Evolutionary conservation across 2,113 vertebrate species (phyloP).

Genomic region (Grammomys surdaster): DNA sequence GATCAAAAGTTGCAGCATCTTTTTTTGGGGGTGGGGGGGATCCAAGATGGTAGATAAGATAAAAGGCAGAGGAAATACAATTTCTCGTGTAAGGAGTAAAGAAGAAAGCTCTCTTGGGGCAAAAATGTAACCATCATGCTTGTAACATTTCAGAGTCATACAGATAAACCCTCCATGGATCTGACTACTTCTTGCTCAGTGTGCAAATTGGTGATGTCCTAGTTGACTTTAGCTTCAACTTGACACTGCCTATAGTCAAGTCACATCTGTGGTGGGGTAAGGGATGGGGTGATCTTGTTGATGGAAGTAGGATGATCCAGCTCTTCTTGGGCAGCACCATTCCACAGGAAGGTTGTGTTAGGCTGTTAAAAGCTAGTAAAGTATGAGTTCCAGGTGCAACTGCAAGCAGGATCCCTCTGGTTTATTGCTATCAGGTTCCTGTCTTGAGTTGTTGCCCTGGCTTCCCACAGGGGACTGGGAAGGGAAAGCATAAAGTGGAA

Average conservation of each 20-base stretch:
- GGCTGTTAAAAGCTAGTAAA: neutral
- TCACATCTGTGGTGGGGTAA: neutral
- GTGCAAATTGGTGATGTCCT: neutral
- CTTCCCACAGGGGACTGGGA: neutral
- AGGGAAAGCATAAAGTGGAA: neutral
- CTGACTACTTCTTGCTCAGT: neutral
- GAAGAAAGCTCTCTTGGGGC: neutral
- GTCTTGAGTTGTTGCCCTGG: neutral
- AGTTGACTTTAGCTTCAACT: too few species aligned
- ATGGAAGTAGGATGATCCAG: too few species aligned
- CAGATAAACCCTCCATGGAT: accelerated
- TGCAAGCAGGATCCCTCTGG: too few species aligned
- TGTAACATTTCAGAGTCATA: neutral
- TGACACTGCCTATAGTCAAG: neutral
- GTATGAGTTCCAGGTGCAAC: neutral
- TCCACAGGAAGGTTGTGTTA: too few species aligned
- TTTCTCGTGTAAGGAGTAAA: neutral
- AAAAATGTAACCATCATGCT: neutral
- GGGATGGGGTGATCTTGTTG: neutral
- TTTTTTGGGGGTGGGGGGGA: neutral
- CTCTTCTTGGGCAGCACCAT: neutral
- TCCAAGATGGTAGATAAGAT: neutral
- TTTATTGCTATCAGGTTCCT: neutral
- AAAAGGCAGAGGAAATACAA: neutral
- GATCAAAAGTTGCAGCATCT: neutral